Conservation (phyloP, 2,888 invertebrate genomes). For the Leptinotarsa juncta region DNA sequence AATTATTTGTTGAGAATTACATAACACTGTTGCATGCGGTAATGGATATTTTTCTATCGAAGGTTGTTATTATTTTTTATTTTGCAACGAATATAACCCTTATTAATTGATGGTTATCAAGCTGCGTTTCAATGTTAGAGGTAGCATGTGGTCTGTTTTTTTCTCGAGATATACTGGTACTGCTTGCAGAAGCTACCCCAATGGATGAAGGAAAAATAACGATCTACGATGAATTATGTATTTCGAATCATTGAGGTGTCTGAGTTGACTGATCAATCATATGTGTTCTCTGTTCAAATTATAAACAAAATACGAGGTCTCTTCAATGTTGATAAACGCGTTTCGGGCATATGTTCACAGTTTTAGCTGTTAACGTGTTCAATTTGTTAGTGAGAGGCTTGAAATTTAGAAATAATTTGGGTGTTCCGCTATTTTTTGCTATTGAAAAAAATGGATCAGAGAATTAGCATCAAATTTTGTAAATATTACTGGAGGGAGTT, state of each 20-base stretch:
- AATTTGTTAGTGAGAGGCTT: too few species aligned
- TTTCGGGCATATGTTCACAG: too few species aligned
- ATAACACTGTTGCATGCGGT: conserved; percentile 34
- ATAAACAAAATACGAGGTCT: neutral
- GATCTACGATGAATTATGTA: neutral
- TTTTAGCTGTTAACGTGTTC: too few species aligned
- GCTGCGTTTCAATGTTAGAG: conserved; percentile 2
- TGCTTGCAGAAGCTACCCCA: neutral
- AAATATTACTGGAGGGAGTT: too few species aligned
- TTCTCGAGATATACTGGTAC: conserved; percentile 11
- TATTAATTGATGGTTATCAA: conserved; percentile 25
- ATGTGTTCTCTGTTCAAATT: neutral
- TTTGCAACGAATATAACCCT: conserved; percentile 37
- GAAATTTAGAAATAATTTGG: too few species aligned
- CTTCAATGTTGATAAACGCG: too few species aligned
- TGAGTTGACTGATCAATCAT: neutral
- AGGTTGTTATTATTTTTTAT: conserved; percentile 35
- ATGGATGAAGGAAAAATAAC: neutral
- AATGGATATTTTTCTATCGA: conserved; percentile 31
- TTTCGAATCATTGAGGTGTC: neutral
- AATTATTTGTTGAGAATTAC: conserved; percentile 37
- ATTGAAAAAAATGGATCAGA: too few species aligned
- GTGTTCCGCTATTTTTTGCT: too few species aligned
- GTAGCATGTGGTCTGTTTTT: conserved; percentile 13
- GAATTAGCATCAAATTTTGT: too few species aligned